These are phyloP conservation scores for Arenaria interpres DNA, from an alignment of 2,113 vertebrate species.

Conservation along the genomic window DNA sequence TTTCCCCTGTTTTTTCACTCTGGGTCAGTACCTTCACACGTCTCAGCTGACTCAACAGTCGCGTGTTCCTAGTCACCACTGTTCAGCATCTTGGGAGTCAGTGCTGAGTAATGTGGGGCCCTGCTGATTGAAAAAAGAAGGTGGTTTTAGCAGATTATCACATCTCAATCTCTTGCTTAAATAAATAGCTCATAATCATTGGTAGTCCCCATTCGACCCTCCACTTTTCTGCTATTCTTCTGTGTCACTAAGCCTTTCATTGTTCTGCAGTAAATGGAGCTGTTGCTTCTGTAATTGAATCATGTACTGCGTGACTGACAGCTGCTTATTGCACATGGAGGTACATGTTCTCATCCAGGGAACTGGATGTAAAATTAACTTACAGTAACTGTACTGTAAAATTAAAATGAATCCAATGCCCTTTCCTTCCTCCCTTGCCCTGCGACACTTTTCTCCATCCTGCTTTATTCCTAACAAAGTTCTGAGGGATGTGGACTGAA, in stretches of 20 bases:
- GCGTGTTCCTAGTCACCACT: neutral
- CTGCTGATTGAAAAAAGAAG: neutral
- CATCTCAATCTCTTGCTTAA: neutral
- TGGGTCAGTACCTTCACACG: neutral
- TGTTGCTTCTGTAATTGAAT: neutral
- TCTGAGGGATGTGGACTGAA: fast-evolving
- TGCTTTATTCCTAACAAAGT: neutral
- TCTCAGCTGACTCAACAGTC: fast-evolving
- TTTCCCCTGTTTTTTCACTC: neutral
- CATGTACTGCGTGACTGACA: neutral
- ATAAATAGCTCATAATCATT: neutral
- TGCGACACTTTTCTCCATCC: neutral
- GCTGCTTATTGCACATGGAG: neutral
- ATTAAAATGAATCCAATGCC: neutral
- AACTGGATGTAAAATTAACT: too few relatives aligned
- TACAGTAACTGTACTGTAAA: too few relatives aligned
- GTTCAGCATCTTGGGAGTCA: neutral
- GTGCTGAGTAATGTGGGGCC: too few relatives aligned
- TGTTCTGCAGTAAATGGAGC: neutral
- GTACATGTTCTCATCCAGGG: too few relatives aligned
- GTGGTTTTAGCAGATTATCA: neutral
- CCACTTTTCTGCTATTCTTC: neutral
- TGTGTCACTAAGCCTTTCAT: neutral
- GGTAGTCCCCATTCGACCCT: neutral
- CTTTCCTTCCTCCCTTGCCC: neutral